Evolutionary conservation across 2,888 invertebrate genomes (phyloP).

Genomic region (Lepetodrilus schrolli): DNA sequence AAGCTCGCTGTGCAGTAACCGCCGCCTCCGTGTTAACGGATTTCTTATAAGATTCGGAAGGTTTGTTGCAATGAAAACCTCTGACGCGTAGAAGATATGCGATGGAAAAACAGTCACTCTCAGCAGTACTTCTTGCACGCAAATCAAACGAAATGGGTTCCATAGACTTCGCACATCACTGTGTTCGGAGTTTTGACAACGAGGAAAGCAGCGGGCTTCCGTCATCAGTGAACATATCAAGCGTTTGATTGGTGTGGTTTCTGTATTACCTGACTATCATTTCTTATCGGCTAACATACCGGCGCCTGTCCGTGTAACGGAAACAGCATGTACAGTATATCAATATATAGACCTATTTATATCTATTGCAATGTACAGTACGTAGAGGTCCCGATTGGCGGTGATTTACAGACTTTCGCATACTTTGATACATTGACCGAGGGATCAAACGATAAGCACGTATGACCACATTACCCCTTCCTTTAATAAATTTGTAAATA

Average conservation of each 20-base stretch:
- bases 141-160: not conserved
- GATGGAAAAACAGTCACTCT: not conserved
- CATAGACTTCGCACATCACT: not conserved
- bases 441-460: too few relatives aligned
- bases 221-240: conserved; percentile 9
- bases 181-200: not conserved
- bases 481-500: too few relatives aligned
- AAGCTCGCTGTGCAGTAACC: too few relatives aligned
- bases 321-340: not conserved
- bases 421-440: too few relatives aligned
- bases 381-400: too few relatives aligned
- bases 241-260: not conserved
- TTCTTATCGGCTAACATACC: not conserved
- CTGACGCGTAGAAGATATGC: not conserved
- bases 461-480: too few relatives aligned
- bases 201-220: not conserved
- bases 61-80: not conserved
- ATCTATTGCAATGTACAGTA: too few relatives aligned
- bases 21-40: not conserved
- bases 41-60: not conserved
- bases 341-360: not conserved
- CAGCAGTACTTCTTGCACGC: not conserved
- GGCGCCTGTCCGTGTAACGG: not conserved
- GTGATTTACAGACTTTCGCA: too few relatives aligned
- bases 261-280: not conserved